A percentile compares a stretch with the other conserved stretches of the same genome.
Conservation (phyloP, 2,113 vertebrate genomes). For the Trichomycterus rosablanca region DNA sequence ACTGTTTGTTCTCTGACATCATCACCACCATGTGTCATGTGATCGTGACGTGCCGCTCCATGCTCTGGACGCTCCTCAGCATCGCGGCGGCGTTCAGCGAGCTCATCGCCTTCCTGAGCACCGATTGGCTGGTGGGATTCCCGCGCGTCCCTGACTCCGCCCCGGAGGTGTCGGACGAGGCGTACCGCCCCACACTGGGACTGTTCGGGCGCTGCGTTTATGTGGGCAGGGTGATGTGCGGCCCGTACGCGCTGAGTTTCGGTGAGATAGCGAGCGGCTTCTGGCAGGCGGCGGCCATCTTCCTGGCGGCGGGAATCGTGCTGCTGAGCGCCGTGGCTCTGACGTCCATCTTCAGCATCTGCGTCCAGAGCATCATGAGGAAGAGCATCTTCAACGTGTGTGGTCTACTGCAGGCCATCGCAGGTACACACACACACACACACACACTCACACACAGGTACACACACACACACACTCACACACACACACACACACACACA, state of each 20-base stretch:
- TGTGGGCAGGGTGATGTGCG: conserved; percentile 77
- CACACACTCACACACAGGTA: too few species aligned
- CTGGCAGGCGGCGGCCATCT: conserved; percentile 93
- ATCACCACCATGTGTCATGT: conserved; percentile 98
- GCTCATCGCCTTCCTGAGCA: conserved; percentile 93
- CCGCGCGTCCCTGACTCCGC: conserved; percentile 46
- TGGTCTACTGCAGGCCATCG: conserved; percentile 91
- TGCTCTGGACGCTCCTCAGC: conserved; percentile 97
- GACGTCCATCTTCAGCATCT: conserved; percentile 91
- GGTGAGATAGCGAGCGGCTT: conserved; percentile 92
- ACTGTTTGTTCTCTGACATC: conserved; percentile 16
- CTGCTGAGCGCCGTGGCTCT: conserved; percentile 85
- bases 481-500: neutral
- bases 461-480: conserved; percentile 1
- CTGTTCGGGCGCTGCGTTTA: conserved; percentile 84
- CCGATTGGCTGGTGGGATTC: conserved; percentile 87
- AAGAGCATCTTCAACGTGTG: conserved; percentile 98
- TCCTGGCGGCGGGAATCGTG: conserved; percentile 83
- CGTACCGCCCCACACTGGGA: conserved; percentile 78
- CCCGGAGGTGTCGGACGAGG: conserved; percentile 16
- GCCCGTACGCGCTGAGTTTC: conserved; percentile 84
- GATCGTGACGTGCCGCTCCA: conserved; percentile 94
- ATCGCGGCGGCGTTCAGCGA: conserved; percentile 90
- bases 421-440: conserved; percentile 65
- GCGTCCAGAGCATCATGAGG: conserved; percentile 94